These are phyloP conservation scores for Delia radicum DNA, from an alignment of 1,140 invertebrate species.

Conservation along the genomic window DNA sequence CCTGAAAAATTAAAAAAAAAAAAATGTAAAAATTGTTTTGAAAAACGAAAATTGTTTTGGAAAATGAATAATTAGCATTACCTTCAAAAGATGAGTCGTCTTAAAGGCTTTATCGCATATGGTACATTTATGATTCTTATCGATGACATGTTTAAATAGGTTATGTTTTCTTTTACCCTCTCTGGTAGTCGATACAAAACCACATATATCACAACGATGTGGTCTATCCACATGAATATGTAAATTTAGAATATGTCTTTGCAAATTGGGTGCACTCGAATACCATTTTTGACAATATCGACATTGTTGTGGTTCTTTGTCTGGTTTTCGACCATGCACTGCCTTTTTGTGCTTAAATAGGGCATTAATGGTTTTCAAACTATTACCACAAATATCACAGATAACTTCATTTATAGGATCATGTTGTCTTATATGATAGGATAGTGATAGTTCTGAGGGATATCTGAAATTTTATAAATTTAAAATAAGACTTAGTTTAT, in stretches of 20 bases:
- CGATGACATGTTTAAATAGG: conserved; percentile 41
- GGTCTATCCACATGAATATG: neutral
- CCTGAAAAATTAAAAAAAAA: no score
- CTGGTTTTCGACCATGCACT: neutral
- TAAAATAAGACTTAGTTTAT: no score
- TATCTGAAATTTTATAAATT: no score
- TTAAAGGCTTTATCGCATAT: conserved; percentile 52
- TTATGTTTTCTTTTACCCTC: conserved; percentile 45
- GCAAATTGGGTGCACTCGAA: neutral
- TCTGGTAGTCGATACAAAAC: conserved; percentile 39
- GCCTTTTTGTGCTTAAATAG: neutral
- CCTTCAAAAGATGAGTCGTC: conserved; percentile 36
- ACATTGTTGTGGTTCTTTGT: neutral
- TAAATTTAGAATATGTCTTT: neutral
- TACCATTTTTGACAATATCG: neutral
- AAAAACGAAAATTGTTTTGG: neutral
- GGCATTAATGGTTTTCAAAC: neutral
- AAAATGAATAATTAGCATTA: no score
- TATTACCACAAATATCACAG: conserved; percentile 6
- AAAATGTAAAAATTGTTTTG: neutral
- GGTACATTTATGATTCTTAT: conserved; percentile 38
- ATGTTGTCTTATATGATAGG: no score
- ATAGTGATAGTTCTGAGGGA: no score
- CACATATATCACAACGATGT: conserved; percentile 12
- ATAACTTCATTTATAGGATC: no score